These are phyloP conservation scores for Lasioglossum leucozonium DNA, from an alignment of 2,888 invertebrate genomes.

Conservation along the genomic window DNA sequence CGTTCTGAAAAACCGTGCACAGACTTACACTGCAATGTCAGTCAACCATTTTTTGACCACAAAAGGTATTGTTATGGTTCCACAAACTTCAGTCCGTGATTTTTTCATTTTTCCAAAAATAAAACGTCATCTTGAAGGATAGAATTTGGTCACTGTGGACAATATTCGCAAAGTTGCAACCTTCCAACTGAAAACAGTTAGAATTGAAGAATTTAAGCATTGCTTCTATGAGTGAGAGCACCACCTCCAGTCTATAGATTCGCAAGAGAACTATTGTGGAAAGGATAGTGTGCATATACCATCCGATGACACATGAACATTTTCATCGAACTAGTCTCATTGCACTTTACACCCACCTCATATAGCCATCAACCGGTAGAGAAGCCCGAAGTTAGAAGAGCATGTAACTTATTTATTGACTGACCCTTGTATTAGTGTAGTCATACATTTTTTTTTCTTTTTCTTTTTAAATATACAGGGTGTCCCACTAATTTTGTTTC, in stretches of 20 bases:
- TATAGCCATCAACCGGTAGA: not conserved
- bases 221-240: not conserved
- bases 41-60: not conserved
- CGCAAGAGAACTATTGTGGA: not conserved
- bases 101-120: not conserved
- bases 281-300: not conserved
- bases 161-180: not conserved
- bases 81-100: too few relatives aligned
- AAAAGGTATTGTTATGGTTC: not conserved
- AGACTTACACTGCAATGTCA: not conserved
- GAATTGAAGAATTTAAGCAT: not conserved
- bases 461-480: not conserved
- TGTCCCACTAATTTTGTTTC: not conserved
- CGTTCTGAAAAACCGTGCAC: not conserved
- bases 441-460: not conserved
- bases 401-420: not conserved
- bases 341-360: not conserved
- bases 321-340: not conserved
- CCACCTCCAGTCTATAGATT: not conserved
- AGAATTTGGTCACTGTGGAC: too few relatives aligned
- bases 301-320: not conserved
- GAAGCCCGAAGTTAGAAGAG: not conserved
- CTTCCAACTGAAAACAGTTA: not conserved
- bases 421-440: not conserved
- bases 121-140: not conserved